Evolutionary conservation across 2,888 invertebrate genomes (phyloP).

Genomic region (Dysmachus trigonus): DNA sequence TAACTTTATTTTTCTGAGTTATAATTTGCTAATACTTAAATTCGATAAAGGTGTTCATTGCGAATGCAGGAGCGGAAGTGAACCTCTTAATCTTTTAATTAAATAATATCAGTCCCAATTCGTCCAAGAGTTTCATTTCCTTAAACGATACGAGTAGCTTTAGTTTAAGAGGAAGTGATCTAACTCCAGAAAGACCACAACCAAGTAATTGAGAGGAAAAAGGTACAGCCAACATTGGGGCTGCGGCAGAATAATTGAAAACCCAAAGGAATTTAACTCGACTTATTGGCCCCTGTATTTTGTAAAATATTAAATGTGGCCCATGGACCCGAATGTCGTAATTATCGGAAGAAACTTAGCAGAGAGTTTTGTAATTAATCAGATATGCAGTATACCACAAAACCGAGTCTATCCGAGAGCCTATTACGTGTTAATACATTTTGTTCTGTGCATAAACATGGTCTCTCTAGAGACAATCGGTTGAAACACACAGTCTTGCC

Average conservation of each 20-base stretch:
- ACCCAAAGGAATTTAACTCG: not conserved
- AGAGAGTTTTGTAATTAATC: conserved; percentile 1
- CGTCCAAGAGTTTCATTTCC: not conserved
- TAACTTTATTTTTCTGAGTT: not conserved
- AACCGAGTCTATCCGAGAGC: not conserved
- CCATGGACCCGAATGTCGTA: not conserved
- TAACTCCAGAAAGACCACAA: not conserved
- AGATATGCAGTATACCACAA: not conserved
- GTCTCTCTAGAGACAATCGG: conserved; percentile 25
- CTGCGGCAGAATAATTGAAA: not conserved
- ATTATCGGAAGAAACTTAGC: not conserved
- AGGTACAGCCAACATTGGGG: not conserved
- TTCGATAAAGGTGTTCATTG: not conserved
- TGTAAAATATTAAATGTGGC: not conserved
- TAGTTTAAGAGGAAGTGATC: not conserved
- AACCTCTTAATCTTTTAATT: not conserved
- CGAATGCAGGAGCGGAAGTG: not conserved
- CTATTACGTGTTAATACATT: conserved; percentile 34
- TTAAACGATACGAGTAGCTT: not conserved
- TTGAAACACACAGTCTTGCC: conserved; percentile 23
- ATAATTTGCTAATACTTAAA: not conserved
- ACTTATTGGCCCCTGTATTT: not conserved
- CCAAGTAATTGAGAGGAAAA: not conserved
- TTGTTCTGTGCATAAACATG: conserved; percentile 24
- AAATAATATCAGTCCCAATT: not conserved